These are phyloP conservation scores for Whitmania pigra DNA, from an alignment of 1,140 invertebrate species.

Conservation along the genomic window DNA sequence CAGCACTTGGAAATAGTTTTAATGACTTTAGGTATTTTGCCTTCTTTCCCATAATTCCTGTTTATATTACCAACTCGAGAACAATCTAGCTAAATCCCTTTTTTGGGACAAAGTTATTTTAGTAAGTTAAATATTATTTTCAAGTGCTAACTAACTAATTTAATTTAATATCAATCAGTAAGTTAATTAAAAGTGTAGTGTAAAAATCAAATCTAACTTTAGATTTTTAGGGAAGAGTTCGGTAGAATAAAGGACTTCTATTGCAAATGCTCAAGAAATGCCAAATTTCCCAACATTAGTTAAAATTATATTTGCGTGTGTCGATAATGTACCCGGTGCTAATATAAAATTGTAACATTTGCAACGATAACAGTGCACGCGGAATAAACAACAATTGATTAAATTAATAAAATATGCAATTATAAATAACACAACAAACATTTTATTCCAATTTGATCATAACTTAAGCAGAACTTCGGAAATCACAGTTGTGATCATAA, in stretches of 20 bases:
- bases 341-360: conserved; percentile 26
- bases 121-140: too few species aligned
- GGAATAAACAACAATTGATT: background rate
- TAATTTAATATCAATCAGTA: too few species aligned
- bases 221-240: conserved; percentile 23
- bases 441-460: background rate
- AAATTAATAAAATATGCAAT: background rate
- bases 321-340: conserved; percentile 31
- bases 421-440: background rate
- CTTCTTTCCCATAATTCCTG: too few species aligned
- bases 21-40: too few species aligned
- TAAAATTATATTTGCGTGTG: conserved; percentile 26
- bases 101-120: too few species aligned
- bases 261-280: conserved; percentile 13
- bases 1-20: too few species aligned
- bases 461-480: background rate
- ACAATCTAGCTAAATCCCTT: too few species aligned
- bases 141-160: too few species aligned
- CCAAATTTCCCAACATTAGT: conserved; percentile 16
- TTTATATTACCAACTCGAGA: too few species aligned
- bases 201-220: conserved; percentile 4
- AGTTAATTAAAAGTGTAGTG: too few species aligned
- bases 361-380: background rate
- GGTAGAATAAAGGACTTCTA: conserved; percentile 13
- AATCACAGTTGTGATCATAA: conserved; percentile 7